Evolutionary conservation across 2,797 vertebrate species (phyloP), one percentile per base, ranked within the genome.

Genomic region (Epinephelus awoara): DNA sequence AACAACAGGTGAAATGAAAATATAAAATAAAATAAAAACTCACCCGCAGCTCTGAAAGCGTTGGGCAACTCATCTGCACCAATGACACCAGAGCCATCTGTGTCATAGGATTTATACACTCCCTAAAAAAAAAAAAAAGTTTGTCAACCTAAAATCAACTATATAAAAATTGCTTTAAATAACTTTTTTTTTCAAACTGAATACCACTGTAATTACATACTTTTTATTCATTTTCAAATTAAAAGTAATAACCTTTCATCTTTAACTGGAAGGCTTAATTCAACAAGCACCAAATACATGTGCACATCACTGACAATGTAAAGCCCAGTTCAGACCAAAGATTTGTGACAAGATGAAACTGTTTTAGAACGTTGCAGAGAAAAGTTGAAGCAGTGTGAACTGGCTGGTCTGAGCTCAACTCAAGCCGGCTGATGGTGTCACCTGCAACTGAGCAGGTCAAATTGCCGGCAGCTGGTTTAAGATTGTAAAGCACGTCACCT

Each of bases 31-130:
- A 18, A n/a, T n/a, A 0, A 15, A 18, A 27, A 40, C 91, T 91
- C 64, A 98, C 97, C 97, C 4, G 97, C 97, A 29, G 96, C 97
- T 83, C 62, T 85, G 88, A 98, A 93, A 61, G 97, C 96, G 0
- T 58, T 74, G 0, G 96, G 96, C 65, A 98, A 93, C 88, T 98
- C 96, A 13, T 94, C 81, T 47, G 94, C 93, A 27, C 94, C 77
- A 10, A 99, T 93, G 5, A 85, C 0, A 4, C 97, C 97, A 0
- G 96, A 93, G 0, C 23, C 63, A 63, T 94, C 87, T 0, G 55
- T 5, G 50, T 96, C 95, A 0, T 90, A 79, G 63, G 85, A 40
- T 91, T 96, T 98, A 89, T 96, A 95, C 65, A 95, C 84, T 14
- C 75, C 88, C 91, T 91, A 40, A 85, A 86, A 27, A 66, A 72